Percentiles rank a stretch among this genome's conserved stretches.
These are phyloP conservation scores for Hylaea fasciaria DNA, from an alignment of 2,888 invertebrate species.

Conservation along the genomic window DNA sequence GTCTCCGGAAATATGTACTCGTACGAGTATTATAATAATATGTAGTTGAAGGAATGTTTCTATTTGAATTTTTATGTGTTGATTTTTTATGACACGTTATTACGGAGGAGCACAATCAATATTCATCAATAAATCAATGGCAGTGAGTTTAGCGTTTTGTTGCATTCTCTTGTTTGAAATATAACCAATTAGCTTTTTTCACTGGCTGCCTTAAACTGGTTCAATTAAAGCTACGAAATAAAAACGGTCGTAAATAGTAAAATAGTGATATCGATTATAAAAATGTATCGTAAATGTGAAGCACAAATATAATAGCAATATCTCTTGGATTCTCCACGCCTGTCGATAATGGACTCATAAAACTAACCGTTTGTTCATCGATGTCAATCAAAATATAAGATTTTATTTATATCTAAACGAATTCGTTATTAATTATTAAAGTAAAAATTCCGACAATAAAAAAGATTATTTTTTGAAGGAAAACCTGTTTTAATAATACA, in stretches of 20 bases:
- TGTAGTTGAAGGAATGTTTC: background rate
- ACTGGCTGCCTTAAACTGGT: conserved; percentile 42
- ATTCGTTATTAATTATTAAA: conserved; percentile 12
- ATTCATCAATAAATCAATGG: conserved; percentile 43
- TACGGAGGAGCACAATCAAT: conserved; percentile 29
- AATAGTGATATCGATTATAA: conserved; percentile 50
- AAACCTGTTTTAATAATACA: too few species aligned
- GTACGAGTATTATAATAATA: too few species aligned
- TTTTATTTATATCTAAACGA: conserved; percentile 13
- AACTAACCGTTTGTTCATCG: conserved; percentile 27
- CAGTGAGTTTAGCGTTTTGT: conserved; percentile 41
- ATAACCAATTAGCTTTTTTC: conserved; percentile 49
- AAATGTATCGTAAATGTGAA: conserved; percentile 51
- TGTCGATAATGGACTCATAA: conserved; percentile 42
- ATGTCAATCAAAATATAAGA: conserved; percentile 24
- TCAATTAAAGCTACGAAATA: conserved; percentile 51
- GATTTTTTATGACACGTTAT: conserved; percentile 29
- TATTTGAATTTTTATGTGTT: conserved; percentile 21
- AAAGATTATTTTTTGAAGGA: background rate
- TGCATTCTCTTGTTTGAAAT: conserved; percentile 44
- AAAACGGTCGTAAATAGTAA: conserved; percentile 51
- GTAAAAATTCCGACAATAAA: background rate
- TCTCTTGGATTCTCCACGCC: conserved; percentile 43
- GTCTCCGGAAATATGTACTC: too few species aligned
- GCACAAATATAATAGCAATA: conserved; percentile 47